Conservation (phyloP, 1,140 invertebrate species). For the Anoplolepis gracilipes region DNA sequence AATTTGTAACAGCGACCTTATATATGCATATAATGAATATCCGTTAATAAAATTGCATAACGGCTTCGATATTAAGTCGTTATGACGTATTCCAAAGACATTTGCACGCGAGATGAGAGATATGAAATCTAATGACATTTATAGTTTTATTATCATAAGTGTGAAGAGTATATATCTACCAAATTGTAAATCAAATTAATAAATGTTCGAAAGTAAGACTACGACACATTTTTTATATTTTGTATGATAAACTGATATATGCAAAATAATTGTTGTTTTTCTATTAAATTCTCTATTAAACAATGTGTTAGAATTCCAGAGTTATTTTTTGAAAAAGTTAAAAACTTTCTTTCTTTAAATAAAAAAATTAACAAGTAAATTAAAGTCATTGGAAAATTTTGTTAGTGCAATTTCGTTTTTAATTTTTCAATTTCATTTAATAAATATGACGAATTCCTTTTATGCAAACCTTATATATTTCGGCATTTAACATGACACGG, state of each 20-base stretch:
- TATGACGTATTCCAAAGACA: not conserved
- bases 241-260: not conserved
- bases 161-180: not conserved
- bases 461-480: not conserved
- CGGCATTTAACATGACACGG: not conserved
- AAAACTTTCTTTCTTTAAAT: too few species aligned
- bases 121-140: not conserved
- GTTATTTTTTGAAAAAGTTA: too few species aligned
- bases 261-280: too few species aligned
- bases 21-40: not conserved
- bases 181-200: not conserved
- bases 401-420: too few species aligned
- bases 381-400: too few species aligned
- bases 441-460: not conserved
- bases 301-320: too few species aligned
- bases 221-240: not conserved
- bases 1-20: not conserved
- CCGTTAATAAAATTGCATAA: not conserved
- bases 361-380: too few species aligned
- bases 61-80: not conserved
- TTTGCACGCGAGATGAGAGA: not conserved
- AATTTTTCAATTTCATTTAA: not conserved
- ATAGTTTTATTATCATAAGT: not conserved
- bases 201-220: not conserved
- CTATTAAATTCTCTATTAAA: too few species aligned